Percentiles rank a stretch among this genome's conserved stretches.
These are phyloP conservation scores for Paralvinella palmiformis DNA, from an alignment of 1,140 invertebrate species.

Conservation along the genomic window DNA sequence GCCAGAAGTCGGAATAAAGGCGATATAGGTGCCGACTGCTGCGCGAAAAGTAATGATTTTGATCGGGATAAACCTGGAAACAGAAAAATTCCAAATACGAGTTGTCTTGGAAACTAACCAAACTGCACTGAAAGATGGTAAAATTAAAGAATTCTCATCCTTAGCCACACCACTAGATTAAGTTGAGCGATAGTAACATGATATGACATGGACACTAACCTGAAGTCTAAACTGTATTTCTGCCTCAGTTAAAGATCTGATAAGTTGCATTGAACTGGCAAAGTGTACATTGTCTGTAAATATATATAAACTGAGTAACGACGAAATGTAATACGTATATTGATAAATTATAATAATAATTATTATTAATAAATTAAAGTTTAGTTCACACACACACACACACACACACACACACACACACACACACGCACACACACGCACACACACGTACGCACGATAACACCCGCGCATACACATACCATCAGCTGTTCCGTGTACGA, in stretches of 20 bases:
- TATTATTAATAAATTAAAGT: not conserved
- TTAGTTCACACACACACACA: not conserved
- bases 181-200: not conserved
- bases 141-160: not conserved
- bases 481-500: slow-evolving; percentile 12
- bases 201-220: not conserved
- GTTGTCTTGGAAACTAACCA: not conserved
- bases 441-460: not conserved
- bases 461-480: not conserved
- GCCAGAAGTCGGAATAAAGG: not conserved
- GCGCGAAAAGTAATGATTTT: not conserved
- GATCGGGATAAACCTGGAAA: slow-evolving; percentile 8
- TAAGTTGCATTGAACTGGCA: not conserved
- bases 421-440: not conserved
- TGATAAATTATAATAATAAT: not conserved
- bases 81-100: not conserved
- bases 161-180: not conserved
- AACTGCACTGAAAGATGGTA: not conserved
- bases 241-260: slow-evolving; percentile 1
- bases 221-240: slow-evolving; percentile 7
- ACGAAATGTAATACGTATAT: not conserved
- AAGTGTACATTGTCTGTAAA: slow-evolving; percentile 8
- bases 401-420: not conserved
- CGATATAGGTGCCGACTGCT: not conserved
- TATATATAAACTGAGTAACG: not conserved